Conservation (phyloP, 1,140 invertebrate species). For the Cydia amplana region DNA sequence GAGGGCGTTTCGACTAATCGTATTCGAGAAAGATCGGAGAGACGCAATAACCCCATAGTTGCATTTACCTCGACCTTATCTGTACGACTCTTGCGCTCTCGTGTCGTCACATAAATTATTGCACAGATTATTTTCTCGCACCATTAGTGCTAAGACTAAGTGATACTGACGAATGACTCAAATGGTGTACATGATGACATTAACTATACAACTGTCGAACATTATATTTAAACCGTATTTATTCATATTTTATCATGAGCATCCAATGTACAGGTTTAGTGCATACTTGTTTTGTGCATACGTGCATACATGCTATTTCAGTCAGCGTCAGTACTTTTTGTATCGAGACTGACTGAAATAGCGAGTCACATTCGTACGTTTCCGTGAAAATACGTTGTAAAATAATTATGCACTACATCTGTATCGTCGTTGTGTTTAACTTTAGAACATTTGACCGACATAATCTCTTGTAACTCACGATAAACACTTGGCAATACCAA, state of each 20-base stretch:
- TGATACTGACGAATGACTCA: constrained; percentile 14
- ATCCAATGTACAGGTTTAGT: not conserved
- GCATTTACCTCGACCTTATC: too few species aligned
- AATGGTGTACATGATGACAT: constrained; percentile 22
- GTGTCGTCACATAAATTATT: constrained; percentile 26
- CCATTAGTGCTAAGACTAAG: constrained; percentile 25
- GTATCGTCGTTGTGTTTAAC: not conserved
- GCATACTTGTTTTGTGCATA: too few species aligned
- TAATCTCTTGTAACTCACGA: constrained; percentile 1
- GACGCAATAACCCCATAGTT: too few species aligned
- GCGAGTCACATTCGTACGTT: too few species aligned
- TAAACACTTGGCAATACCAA: constrained; percentile 47
- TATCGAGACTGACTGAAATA: too few species aligned
- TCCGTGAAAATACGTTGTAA: too few species aligned
- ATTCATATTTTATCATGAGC: constrained; percentile 19
- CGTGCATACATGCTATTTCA: too few species aligned
- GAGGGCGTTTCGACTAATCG: too few species aligned
- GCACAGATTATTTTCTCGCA: constrained; percentile 27
- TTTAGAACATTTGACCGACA: not conserved
- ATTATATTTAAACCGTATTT: not conserved
- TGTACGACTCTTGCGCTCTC: not conserved
- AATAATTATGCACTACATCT: too few species aligned
- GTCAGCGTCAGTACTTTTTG: too few species aligned
- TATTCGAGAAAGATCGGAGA: too few species aligned
- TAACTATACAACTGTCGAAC: constrained; percentile 14